These are phyloP conservation scores for Penaeus indicus DNA, from an alignment of 1,140 invertebrate species.

Conservation along the genomic window DNA sequence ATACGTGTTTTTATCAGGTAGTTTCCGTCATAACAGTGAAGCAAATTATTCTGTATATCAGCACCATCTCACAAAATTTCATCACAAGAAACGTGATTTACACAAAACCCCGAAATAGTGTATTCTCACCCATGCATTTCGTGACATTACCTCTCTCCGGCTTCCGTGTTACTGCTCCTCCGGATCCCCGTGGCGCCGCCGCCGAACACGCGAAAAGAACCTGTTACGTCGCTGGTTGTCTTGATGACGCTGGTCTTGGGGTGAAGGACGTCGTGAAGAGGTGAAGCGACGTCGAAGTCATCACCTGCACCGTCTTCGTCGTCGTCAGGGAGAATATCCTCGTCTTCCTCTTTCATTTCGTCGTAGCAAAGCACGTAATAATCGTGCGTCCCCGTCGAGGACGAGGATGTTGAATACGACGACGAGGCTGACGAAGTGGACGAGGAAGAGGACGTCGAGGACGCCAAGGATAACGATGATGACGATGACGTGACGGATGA, in stretches of 20 bases:
- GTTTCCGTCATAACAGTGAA: too few relatives aligned
- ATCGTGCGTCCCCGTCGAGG: not conserved
- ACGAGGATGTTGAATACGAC: not conserved
- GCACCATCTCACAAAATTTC: too few relatives aligned
- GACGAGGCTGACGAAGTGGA: not conserved
- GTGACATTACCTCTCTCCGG: too few relatives aligned
- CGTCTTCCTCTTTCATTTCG: not conserved
- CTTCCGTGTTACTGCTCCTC: too few relatives aligned
- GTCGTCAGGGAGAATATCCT: not conserved
- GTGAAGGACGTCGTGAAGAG: not conserved
- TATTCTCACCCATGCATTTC: too few relatives aligned
- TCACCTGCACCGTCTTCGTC: not conserved
- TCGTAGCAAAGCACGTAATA: conserved; percentile 23
- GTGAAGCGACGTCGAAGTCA: not conserved
- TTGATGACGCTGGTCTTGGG: not conserved
- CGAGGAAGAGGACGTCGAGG: not conserved
- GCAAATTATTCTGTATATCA: too few relatives aligned
- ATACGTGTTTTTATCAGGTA: too few relatives aligned
- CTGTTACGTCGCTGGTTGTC: not conserved
- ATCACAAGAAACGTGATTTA: too few relatives aligned
- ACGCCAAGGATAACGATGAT: not conserved
- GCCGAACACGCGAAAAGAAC: too few relatives aligned
- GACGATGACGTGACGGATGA: too few relatives aligned
- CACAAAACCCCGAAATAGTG: too few relatives aligned
- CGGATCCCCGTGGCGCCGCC: too few relatives aligned